phyloP scores from a whole-genome alignment of 1,140 invertebrate genomes.

The Drosophila rhopaloa region DNA sequence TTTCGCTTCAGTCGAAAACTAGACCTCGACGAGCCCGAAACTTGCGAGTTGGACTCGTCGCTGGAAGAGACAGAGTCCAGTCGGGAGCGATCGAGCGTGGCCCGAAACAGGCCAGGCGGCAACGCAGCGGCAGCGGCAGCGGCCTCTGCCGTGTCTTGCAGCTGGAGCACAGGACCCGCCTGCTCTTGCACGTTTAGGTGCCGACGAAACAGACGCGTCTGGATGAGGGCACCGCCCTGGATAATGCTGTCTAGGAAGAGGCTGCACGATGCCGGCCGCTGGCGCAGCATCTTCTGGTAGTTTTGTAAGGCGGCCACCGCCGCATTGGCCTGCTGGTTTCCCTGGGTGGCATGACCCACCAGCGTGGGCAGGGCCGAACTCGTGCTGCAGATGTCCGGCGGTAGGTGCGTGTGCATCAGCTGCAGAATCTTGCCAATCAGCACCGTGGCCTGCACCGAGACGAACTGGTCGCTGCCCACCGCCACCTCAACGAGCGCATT shows the following conservation, averaged over 20 bases:
- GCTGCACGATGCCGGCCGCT: constrained; percentile 91
- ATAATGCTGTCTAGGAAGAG: constrained; percentile 93
- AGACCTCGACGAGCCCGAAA: constrained; percentile 67
- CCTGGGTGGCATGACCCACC: constrained; percentile 91
- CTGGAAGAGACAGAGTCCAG: constrained; percentile 80
- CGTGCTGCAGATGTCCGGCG: constrained; percentile 92
- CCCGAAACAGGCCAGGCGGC: constrained; percentile 7
- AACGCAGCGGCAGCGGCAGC: constrained; percentile 3
- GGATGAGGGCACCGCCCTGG: constrained; percentile 84
- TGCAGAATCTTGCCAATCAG: constrained; percentile 94
- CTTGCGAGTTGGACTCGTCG: constrained; percentile 74
- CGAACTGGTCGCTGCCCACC: constrained; percentile 93
- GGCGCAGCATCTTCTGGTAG: constrained; percentile 92
- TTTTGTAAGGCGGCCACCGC: constrained; percentile 92
- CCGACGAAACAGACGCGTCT: constrained; percentile 78
- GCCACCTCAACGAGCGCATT: constrained; percentile 96
- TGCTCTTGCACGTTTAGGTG: constrained; percentile 75
- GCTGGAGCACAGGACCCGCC: constrained; percentile 34
- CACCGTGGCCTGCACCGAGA: constrained; percentile 95
- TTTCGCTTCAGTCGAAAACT: constrained; percentile 79
- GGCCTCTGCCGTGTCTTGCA: constrained; percentile 48
- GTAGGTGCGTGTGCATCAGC: constrained; percentile 92
- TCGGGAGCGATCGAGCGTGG: constrained; percentile 62
- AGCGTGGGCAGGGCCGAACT: constrained; percentile 93
- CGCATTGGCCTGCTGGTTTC: constrained; percentile 91